A percentile compares a stretch with the other conserved stretches of the same genome.
phyloP scores from a whole-genome alignment of 2,113 vertebrate species.

The Nothobranchius kuhntae region DNA sequence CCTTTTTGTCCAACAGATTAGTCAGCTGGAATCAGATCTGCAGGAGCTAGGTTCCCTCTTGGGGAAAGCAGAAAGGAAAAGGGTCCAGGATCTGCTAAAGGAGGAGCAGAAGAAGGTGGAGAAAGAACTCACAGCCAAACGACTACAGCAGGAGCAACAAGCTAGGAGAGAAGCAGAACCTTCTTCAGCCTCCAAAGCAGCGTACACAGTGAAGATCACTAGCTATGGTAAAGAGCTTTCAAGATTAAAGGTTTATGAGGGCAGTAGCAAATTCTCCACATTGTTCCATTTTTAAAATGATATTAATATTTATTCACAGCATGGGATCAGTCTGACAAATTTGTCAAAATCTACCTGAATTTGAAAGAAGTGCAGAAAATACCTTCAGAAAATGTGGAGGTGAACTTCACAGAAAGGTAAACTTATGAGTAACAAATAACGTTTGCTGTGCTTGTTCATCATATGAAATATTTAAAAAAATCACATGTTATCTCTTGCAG shows the following conservation, averaged over 20 bases:
- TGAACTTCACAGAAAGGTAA: conserved; percentile 91
- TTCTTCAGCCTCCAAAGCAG: conserved; percentile 71
- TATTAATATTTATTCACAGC: conserved; percentile 69
- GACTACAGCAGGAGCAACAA: conserved; percentile 77
- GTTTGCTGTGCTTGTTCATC: neutral
- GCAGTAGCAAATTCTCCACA: neutral
- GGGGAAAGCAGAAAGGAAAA: conserved; percentile 82
- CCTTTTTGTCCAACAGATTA: conserved; percentile 62
- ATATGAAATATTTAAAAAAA: accelerated
- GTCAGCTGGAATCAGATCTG: conserved; percentile 88
- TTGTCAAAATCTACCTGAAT: conserved; percentile 95
- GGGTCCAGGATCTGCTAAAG: conserved; percentile 82
- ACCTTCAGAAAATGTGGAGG: conserved; percentile 87
- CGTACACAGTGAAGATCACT: conserved; percentile 94
- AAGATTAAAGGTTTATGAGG: neutral
- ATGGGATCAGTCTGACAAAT: conserved; percentile 98
- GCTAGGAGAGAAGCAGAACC: conserved; percentile 79
- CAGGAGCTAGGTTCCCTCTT: conserved; percentile 85
- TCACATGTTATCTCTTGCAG: conserved; percentile 64
- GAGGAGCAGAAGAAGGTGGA: conserved; percentile 89
- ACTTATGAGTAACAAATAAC: neutral
- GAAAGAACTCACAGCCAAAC: conserved; percentile 85
- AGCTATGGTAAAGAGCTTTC: conserved; percentile 87
- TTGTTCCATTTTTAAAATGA: neutral
- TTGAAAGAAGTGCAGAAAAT: conserved; percentile 90